Conservation (phyloP, 2,888 invertebrate genomes). For the Lasiommata megera region DNA sequence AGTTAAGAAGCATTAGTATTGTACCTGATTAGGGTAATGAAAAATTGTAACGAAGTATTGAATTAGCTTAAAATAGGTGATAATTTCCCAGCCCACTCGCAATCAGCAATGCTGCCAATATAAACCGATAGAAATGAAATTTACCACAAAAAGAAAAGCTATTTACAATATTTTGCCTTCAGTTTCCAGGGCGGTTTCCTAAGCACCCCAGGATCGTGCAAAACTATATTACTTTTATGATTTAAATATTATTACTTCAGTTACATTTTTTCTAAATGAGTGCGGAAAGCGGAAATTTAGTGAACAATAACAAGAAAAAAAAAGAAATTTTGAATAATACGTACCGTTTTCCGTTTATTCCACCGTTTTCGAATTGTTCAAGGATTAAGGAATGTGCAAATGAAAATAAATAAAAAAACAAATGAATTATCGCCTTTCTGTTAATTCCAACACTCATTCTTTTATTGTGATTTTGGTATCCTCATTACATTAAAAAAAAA, state of each 20-base stretch:
- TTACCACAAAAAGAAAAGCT: too few species aligned
- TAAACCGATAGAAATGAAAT: too few species aligned
- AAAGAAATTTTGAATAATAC: conserved; percentile 67
- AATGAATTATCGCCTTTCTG: conserved; percentile 74
- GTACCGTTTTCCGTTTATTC: conserved; percentile 62
- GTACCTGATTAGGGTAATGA: conserved; percentile 32
- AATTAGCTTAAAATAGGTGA: neutral
- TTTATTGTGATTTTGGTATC: conserved; percentile 78
- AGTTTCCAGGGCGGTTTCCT: neutral
- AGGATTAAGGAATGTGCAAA: conserved; percentile 52
- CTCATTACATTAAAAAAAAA: conserved; percentile 67
- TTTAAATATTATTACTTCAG: neutral
- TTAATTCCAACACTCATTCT: conserved; percentile 82
- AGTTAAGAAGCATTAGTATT: conserved; percentile 58
- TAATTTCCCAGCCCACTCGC: neutral
- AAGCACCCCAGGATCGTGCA: neutral
- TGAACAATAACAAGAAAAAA: conserved; percentile 62
- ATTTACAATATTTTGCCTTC: neutral
- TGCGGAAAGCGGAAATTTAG: conserved; percentile 62
- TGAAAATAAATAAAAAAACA: conserved; percentile 50
- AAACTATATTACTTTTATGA: neutral
- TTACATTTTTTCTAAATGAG: conserved; percentile 62
- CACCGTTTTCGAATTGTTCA: conserved; percentile 49
- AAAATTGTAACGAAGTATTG: conserved; percentile 39
- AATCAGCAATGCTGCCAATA: neutral